Base-by-base conservation (phyloP, 1,140 invertebrate genomes). In the Wasmannia auropunctata region DNA sequence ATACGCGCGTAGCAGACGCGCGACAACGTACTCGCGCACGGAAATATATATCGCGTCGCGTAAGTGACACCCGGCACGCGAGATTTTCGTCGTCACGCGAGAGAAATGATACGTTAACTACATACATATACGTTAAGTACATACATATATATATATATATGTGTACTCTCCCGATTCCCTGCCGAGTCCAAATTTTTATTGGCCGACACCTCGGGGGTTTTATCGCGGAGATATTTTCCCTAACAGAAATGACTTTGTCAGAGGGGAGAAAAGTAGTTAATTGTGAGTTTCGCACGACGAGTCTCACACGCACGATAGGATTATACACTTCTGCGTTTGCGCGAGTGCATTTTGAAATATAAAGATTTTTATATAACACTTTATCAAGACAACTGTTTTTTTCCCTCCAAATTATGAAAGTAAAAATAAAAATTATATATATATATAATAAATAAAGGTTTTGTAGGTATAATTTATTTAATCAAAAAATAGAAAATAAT, bases 41-140 rank as follows among this genome's bases (percentile, higher is more conserved):
- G 81, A 85, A 85, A 85, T 77, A 63, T 63, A 85, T 40, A 63
- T 22, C 72, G 60, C 34, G 56, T 74, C 72, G 81, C 31, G 54
- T 85, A 85, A 85, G 81, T 85, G 74, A 77, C 81, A 85, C 60
- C 56, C 72, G 43, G 56, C 81, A 85, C 81, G 81, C 81, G 58
- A 85, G 81, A 85, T 54, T 62, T 62, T 46, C 56, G 74, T 31
- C 46, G 60, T 85, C 81, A 76, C 79, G 79, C 79, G 51, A 67
- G 63, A 67, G 22, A 83, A 72, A 74, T 40, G 51, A 74, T 60
- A 83, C 67, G 79, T 54, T 74, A 58, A 74, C 25, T 58, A 83
- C 25, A 56, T 58, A 58, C 25, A 49, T 19, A 54, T 51, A 7
- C 8, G 51, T 54, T 74, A 58, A 74, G 37, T 58, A 83, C 25